phyloP scores from a whole-genome alignment of 1,140 invertebrate genomes.

The Metopolophium dirhodum region DNA sequence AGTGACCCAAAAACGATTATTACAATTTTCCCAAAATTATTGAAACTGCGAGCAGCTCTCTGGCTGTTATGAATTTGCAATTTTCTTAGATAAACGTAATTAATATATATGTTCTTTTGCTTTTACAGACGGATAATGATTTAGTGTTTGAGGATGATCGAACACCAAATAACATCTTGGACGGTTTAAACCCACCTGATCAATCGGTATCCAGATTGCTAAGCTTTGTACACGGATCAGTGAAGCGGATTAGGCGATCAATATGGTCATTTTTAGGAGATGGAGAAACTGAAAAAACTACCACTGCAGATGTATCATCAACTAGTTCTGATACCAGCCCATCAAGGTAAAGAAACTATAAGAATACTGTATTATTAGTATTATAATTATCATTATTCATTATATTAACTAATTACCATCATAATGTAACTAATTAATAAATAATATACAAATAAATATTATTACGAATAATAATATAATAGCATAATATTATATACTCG shows the following conservation, averaged over 20 bases:
- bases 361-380: background rate
- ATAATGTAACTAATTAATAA: background rate
- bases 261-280: background rate
- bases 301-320: background rate
- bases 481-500: background rate
- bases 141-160: slow-evolving; percentile 30
- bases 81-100: background rate
- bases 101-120: background rate
- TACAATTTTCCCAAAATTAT: too few relatives aligned
- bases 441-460: background rate
- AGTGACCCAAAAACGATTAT: too few relatives aligned
- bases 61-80: too few relatives aligned
- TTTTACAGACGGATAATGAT: slow-evolving; percentile 41
- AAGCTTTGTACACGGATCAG: background rate
- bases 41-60: background rate
- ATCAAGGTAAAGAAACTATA: background rate
- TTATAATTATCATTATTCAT: background rate
- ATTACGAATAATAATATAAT: background rate
- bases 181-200: background rate
- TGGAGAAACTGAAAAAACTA: background rate
- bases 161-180: background rate
- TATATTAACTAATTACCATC: background rate
- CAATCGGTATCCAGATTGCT: background rate
- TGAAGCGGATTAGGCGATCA: slow-evolving; percentile 5
- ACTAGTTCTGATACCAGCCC: background rate